Base-by-base conservation (phyloP, 2,888 invertebrate genomes). In the Apodemia zela region DNA sequence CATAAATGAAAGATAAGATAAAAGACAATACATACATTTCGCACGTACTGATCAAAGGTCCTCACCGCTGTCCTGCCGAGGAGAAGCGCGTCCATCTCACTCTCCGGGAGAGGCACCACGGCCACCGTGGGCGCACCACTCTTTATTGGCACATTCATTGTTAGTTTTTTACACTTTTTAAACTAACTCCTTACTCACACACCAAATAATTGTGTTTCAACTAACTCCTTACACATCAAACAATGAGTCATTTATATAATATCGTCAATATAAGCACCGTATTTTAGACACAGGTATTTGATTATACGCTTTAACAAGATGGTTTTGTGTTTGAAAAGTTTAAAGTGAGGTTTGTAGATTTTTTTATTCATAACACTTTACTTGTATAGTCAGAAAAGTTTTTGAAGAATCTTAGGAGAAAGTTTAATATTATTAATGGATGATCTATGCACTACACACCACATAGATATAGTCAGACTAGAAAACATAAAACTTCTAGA, bases 21-120 rank as follows among this genome's bases (percentile, higher is more conserved):
- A 65, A 66, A 77, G 71, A 75, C 66, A 72, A 87, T 91, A 92
- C 92, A 88, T 92, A 92, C 92, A 89, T 92, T 80, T 90, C 81
- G 81, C 81, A 89, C 81, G 90, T 89, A 92, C 88, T 89, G 90
- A 87, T 92, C 90, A 85, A 92, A 91, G 69, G 85, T 85, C 93
- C 95, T 95, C 93, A 96, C 96, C 95, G 95, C 94, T 61, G 95
- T 96, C 78, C 95, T 92, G 70, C 96, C 96, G 63, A 96, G 93
- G 69, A 96, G 93, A 72, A 96, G 85, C 59, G 96, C 96, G 79
- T 96, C 96, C 96, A 96, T 96, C 91, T 96, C 96, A 72, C 95
- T 94, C 82, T 95, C 95, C 10, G 94, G 93, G 47, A 94, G 93
- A 51, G 94, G 92, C 61, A 94, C 92, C 81, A 94, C 93, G 10